A percentile compares a stretch with the other conserved stretches of the same genome.
Conservation (phyloP, 1,140 invertebrate species). For the Diplogasteroides magnus region DNA sequence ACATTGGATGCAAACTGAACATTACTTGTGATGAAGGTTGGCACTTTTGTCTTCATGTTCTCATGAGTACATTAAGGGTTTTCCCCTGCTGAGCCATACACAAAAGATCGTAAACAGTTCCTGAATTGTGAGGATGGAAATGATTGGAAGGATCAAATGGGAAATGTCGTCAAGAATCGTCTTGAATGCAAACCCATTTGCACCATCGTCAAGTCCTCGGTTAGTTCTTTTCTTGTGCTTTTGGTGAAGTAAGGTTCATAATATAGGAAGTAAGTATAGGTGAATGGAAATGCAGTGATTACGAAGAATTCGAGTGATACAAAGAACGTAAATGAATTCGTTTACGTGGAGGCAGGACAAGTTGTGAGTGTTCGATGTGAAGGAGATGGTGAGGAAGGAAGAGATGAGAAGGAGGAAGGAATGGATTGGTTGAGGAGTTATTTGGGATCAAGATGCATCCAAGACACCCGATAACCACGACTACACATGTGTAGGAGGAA, state of each 20-base stretch:
- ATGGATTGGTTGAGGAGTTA: not conserved
- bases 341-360: not conserved
- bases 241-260: no score
- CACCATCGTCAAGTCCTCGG: no score
- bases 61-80: not conserved
- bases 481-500: not conserved
- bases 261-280: no score
- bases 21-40: not conserved
- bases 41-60: no score
- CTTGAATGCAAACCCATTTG: not conserved
- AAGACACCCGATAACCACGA: not conserved
- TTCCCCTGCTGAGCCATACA: not conserved
- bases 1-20: not conserved
- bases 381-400: not conserved
- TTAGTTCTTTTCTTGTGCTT: no score
- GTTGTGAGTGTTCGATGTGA: not conserved
- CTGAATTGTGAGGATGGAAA: not conserved
- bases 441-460: not conserved
- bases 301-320: not conserved
- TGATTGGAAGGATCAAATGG: not conserved
- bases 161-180: not conserved
- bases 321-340: not conserved
- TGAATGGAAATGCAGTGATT: no score
- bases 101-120: not conserved
- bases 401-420: no score